Evolutionary conservation across 2,113 vertebrate genomes (phyloP).

Genomic region (Gila orcuttii): DNA sequence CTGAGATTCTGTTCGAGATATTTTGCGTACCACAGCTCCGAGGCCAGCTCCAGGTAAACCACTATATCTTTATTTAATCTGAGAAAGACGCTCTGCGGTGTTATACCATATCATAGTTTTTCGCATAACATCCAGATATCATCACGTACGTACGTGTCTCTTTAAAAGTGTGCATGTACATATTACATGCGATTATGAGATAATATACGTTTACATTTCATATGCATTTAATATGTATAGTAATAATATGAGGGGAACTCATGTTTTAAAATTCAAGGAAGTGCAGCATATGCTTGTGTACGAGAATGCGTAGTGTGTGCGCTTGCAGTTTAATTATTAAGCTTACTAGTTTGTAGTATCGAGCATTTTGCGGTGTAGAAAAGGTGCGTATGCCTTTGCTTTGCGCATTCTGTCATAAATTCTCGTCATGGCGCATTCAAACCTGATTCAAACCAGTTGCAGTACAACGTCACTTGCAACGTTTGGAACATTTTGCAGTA

Average conservation of each 20-base stretch:
- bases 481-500: not conserved
- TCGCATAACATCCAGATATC: not conserved
- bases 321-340: not conserved
- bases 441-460: not conserved
- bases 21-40: not conserved
- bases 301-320: slow-evolving; percentile 5
- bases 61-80: not conserved
- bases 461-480: not conserved
- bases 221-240: not conserved
- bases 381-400: not conserved
- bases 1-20: slow-evolving; percentile 54
- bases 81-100: not conserved
- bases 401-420: not conserved
- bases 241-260: not conserved
- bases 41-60: slow-evolving; percentile 28
- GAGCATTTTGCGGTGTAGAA: not conserved
- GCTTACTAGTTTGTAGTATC: not conserved
- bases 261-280: not conserved
- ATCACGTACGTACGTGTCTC: not conserved
- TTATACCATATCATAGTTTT: not conserved
- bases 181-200: not conserved
- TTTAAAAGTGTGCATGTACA: not conserved
- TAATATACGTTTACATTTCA: not conserved
- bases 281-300: not conserved
- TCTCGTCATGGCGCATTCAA: not conserved